phyloP scores from a whole-genome alignment of 2,888 invertebrate species.

The Acronicta aceris region DNA sequence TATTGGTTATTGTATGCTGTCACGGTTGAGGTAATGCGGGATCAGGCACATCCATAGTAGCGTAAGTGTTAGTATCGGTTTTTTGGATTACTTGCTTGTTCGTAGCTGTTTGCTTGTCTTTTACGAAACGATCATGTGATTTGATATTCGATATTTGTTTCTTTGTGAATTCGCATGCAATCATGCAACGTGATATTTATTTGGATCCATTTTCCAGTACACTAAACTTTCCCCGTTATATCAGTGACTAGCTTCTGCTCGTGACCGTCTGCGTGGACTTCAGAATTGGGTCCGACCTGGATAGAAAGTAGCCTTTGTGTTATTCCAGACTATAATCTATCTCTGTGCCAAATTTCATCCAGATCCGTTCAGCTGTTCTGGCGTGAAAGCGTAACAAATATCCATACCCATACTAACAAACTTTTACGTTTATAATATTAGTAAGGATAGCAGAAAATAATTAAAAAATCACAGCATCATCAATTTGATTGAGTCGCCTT shows the following conservation, averaged over 20 bases:
- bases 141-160: slow-evolving; percentile 1
- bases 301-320: no score
- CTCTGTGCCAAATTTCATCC: no score
- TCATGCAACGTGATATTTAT: slow-evolving; percentile 5
- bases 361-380: no score
- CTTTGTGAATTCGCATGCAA: slow-evolving; percentile 14
- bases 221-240: slow-evolving; percentile 32
- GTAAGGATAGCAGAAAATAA: slow-evolving; percentile 21
- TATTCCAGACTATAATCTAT: no score
- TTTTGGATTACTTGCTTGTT: slow-evolving; percentile 10
- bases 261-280: no score
- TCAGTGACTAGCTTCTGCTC: no score
- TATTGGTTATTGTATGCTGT: slow-evolving; percentile 52
- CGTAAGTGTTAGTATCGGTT: slow-evolving; percentile 21
- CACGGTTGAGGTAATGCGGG: slow-evolving; percentile 49
- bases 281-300: no score
- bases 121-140: slow-evolving; percentile 5
- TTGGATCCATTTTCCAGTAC: slow-evolving; percentile 16
- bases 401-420: no score
- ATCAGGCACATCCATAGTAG: slow-evolving; percentile 15
- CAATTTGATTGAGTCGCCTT: slow-evolving; percentile 31
- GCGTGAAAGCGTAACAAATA: no score
- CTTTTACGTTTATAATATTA: no score
- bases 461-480: slow-evolving; percentile 24
- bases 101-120: slow-evolving; percentile 1